A percentile compares a stretch with the other conserved stretches of the same genome.
Evolutionary conservation across 2,797 vertebrate genomes (phyloP).

Genomic region (Staurois parvus): DNA sequence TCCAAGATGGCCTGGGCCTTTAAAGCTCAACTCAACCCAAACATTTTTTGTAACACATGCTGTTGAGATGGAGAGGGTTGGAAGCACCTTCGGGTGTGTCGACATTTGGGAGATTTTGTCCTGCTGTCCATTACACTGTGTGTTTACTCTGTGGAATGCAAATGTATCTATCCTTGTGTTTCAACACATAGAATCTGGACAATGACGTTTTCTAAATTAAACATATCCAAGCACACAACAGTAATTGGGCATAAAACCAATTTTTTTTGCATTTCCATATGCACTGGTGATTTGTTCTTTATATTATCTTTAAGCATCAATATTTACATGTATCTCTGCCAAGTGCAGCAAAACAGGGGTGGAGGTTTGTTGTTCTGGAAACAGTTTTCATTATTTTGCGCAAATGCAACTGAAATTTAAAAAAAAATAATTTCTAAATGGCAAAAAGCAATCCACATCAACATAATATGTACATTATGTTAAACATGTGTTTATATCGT

Average conservation of each 20-base stretch:
- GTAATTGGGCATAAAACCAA: not conserved
- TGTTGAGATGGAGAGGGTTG: no score
- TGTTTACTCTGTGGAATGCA: no score
- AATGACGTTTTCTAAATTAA: not conserved
- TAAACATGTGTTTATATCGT: not conserved
- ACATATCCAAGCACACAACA: not conserved
- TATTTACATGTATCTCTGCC: slow-evolving; percentile 31
- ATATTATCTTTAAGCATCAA: slow-evolving; percentile 33
- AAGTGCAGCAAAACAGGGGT: slow-evolving; percentile 12
- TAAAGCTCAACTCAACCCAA: no score
- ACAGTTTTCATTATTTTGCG: not conserved
- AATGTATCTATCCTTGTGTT: no score
- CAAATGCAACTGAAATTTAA: not conserved
- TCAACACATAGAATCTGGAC: not conserved
- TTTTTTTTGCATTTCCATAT: not conserved
- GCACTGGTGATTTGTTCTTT: slow-evolving; percentile 11
- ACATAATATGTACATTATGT: not conserved
- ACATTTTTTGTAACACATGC: no score
- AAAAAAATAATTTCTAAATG: not conserved
- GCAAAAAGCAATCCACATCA: not conserved
- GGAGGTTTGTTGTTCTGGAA: slow-evolving; percentile 1
- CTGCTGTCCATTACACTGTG: no score
- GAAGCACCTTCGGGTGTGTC: no score
- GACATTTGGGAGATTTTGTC: no score
- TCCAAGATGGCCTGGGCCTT: no score